A percentile compares a stretch with the other conserved stretches of the same genome.
Evolutionary conservation across 2,888 invertebrate species (phyloP).

Genomic region (Leptinotarsa juncta): DNA sequence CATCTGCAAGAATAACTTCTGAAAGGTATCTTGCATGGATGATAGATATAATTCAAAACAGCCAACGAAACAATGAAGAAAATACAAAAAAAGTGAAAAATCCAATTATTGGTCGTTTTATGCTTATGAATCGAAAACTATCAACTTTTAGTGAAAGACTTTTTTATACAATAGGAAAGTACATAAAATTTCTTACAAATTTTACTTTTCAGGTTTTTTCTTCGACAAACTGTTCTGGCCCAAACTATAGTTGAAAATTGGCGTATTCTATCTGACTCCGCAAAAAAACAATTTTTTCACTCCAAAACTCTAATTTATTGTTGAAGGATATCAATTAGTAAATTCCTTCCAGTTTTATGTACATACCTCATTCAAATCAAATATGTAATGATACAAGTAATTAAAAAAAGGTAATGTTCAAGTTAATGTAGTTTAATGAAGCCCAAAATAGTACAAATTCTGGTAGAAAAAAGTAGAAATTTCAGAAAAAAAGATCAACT

Average conservation of each 20-base stretch:
- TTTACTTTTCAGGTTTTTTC: not conserved
- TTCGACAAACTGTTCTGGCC: not conserved
- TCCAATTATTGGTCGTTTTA: not conserved
- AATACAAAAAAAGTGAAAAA: not conserved
- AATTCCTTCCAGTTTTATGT: too few relatives aligned
- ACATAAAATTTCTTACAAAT: not conserved
- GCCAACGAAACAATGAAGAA: conserved; percentile 18
- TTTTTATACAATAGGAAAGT: not conserved
- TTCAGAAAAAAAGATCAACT: conserved; percentile 25
- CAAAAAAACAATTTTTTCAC: not conserved
- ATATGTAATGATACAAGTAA: too few relatives aligned
- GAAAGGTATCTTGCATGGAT: not conserved
- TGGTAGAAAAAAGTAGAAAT: too few relatives aligned
- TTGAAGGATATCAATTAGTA: not conserved
- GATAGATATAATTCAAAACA: not conserved
- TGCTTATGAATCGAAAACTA: not conserved
- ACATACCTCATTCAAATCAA: too few relatives aligned
- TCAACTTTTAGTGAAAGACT: not conserved
- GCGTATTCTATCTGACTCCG: not conserved
- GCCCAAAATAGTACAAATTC: too few relatives aligned
- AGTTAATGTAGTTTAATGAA: too few relatives aligned
- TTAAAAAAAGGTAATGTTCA: too few relatives aligned
- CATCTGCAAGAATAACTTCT: too few relatives aligned
- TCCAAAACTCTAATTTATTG: not conserved
- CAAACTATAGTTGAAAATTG: not conserved